Conservation (phyloP, 2,113 vertebrate species). For the Uria lomvia region DNA sequence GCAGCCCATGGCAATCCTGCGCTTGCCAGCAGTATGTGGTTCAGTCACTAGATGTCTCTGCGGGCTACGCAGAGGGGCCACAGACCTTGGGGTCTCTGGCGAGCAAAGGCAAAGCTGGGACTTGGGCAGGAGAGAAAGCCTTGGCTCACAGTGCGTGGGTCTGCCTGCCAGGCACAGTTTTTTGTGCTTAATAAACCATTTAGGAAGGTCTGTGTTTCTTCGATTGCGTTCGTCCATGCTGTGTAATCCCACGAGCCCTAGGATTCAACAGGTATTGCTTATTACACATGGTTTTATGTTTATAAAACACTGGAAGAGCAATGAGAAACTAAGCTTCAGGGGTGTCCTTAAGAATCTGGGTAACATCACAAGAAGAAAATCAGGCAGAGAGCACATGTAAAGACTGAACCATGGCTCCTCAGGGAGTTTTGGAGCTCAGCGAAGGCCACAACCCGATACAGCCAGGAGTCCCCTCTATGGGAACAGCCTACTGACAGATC, state of each 20-base stretch:
- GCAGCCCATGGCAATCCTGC: fast-evolving
- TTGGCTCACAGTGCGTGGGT: not conserved
- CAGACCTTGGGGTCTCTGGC: not conserved
- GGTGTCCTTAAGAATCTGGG: not conserved
- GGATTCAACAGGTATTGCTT: not conserved
- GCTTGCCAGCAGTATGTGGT: not conserved
- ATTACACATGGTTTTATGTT: not conserved
- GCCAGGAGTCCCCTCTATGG: not conserved
- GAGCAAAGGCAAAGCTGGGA: not conserved
- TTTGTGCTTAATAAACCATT: not conserved
- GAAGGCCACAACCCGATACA: not conserved
- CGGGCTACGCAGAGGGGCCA: not conserved
- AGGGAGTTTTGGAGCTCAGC: not conserved
- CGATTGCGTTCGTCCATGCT: fast-evolving
- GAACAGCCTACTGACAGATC: not conserved
- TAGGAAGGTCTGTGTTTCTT: not conserved
- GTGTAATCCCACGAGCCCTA: fast-evolving
- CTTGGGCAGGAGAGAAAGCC: not conserved
- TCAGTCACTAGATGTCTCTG: not conserved
- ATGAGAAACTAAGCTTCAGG: not conserved
- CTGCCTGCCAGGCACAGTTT: not conserved
- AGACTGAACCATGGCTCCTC: not conserved
- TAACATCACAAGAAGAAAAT: not conserved
- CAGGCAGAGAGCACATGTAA: not conserved
- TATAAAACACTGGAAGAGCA: not conserved